Evolutionary conservation across 2,888 invertebrate genomes (phyloP), one percentile per base, ranked within the genome.

Genomic region (Xestia xanthographa): DNA sequence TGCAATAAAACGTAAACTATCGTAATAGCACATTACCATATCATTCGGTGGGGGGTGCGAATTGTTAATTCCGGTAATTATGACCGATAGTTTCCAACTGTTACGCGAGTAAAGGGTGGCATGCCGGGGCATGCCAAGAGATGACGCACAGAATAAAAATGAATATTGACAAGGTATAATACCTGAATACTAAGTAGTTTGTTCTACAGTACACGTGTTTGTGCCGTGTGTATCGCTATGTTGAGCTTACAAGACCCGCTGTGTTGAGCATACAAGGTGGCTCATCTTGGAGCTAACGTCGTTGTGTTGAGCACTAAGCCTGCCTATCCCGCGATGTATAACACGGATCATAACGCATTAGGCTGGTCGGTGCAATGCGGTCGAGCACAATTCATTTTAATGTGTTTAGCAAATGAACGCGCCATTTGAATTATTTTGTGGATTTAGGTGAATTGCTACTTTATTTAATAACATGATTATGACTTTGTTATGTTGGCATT

Each of bases 271-370:
- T 72, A 78, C 81, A 84, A 67, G 58, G 73, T 65, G 68, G 72
- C 66, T 74, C 65, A 66, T 87, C 86, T 80, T 76, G 63, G 74
- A 43, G 71, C 53, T 87, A 87, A 74, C 77, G 68, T 73, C 53
- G 78, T 78, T 68, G 70, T 70, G 74, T 58, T 12, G 53, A 38
- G 72, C 72, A 76, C 60, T 84, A 76, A 79, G 72, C 73, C 68
- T 22, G 76, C 76, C 66, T 34, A 76, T 65, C 70, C 63, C 70
- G 83, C 74, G 60, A 72, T 77, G 77, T 80, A 85, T 60, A 65
- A 53, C 58, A 71, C 75, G 69, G 82, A 82, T 77, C 79, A 85
- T 75, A 85, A 76, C 83, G 77, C 66, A 86, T 77, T 79, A 82
- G 71, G 48, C 14, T 38, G 87, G 78, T 67, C 20, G 66, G 58